These are phyloP conservation scores for Trididemnum clinides DNA, from an alignment of 23 tunicate genomes.

Conservation along the genomic window DNA sequence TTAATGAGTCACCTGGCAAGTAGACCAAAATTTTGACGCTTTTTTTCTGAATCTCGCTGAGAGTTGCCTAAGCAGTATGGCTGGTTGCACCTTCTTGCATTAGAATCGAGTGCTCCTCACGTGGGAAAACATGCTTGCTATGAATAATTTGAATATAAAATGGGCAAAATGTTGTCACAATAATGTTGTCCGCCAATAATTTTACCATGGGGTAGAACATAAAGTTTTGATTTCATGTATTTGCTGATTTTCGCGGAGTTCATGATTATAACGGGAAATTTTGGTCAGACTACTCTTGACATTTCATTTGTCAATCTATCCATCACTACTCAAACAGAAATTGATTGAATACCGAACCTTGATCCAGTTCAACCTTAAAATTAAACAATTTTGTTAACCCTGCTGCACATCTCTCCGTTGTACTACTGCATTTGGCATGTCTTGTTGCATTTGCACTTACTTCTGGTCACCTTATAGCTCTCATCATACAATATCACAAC, in stretches of 20 bases:
- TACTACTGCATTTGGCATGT: too few relatives aligned
- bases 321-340: too few relatives aligned
- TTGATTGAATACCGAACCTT: too few relatives aligned
- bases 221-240: neutral
- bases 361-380: too few relatives aligned
- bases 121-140: slow-evolving; percentile 4
- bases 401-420: too few relatives aligned
- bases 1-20: neutral
- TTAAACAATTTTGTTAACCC: too few relatives aligned
- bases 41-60: neutral
- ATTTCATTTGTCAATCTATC: too few relatives aligned
- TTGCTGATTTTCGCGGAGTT: neutral
- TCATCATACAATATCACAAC: too few relatives aligned
- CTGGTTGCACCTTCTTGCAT: neutral
- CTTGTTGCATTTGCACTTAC: too few relatives aligned
- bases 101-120: neutral
- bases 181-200: neutral
- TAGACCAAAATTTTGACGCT: neutral
- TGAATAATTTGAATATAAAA: neutral
- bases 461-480: too few relatives aligned
- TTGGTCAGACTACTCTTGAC: too few relatives aligned
- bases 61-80: neutral
- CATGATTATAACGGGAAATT: neutral
- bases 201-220: too few relatives aligned
- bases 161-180: neutral